These are phyloP conservation scores for Macaria liturata DNA, from an alignment of 2,888 invertebrate species.

Conservation along the genomic window DNA sequence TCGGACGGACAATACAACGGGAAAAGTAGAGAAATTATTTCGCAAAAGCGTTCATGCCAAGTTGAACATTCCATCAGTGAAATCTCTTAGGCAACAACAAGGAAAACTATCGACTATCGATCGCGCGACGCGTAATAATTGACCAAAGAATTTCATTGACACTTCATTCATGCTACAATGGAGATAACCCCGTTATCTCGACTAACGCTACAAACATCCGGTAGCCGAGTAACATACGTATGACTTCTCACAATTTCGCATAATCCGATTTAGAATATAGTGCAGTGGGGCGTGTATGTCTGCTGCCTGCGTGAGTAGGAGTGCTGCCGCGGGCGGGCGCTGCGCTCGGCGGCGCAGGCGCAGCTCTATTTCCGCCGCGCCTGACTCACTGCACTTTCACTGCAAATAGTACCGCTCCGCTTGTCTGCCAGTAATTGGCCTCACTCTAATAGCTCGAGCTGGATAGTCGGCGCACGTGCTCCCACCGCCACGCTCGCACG, in stretches of 20 bases:
- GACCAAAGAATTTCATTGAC: too few species aligned
- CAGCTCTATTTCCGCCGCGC: slow-evolving; percentile 63
- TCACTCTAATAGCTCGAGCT: slow-evolving; percentile 49
- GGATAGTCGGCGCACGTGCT: slow-evolving; percentile 31
- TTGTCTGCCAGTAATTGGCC: slow-evolving; percentile 60
- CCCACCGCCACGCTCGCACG: slow-evolving; percentile 20
- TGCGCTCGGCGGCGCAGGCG: slow-evolving; percentile 33
- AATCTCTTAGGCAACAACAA: too few species aligned
- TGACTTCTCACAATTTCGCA: slow-evolving; percentile 7
- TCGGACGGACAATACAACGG: too few species aligned
- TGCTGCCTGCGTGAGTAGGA: slow-evolving; percentile 9
- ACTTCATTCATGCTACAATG: too few species aligned
- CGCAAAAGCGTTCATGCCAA: too few species aligned
- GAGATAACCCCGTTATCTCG: too few species aligned
- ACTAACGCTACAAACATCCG: not conserved
- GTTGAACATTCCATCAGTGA: too few species aligned
- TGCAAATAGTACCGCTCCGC: slow-evolving; percentile 59
- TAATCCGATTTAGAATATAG: slow-evolving; percentile 15
- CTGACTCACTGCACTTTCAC: slow-evolving; percentile 77
- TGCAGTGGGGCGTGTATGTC: slow-evolving; percentile 8
- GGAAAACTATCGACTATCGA: too few species aligned
- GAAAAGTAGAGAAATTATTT: too few species aligned
- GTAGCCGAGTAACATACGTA: slow-evolving; percentile 1
- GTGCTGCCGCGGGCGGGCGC: slow-evolving; percentile 23
- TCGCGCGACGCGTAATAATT: too few species aligned